These are phyloP conservation scores for Mohoua ochrocephala DNA, from an alignment of 2,113 vertebrate species.

Conservation along the genomic window DNA sequence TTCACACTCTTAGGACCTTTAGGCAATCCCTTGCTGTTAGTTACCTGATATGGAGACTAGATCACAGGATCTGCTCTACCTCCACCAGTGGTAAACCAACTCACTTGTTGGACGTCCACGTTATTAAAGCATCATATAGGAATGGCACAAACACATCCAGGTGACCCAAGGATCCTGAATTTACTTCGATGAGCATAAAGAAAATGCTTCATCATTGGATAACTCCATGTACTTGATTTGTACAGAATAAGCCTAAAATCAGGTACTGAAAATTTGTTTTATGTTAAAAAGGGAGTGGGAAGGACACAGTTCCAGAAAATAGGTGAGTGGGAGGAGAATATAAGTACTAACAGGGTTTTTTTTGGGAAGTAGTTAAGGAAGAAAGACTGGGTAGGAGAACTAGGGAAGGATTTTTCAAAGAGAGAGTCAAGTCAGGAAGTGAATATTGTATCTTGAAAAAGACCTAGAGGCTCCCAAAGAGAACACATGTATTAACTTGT, in stretches of 20 bases:
- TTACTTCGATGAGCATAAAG: not conserved
- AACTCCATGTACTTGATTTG: not conserved
- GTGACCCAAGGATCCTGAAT: not conserved
- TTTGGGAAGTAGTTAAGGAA: not conserved
- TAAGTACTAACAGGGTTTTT: not conserved
- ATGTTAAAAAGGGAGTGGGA: not conserved
- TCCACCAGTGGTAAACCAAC: not conserved
- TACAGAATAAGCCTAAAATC: not conserved
- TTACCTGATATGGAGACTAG: not conserved
- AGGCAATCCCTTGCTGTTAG: not conserved
- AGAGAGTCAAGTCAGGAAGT: not conserved
- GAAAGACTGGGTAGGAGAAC: not conserved
- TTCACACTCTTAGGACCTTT: not conserved
- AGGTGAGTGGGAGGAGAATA: not conserved
- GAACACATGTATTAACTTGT: not conserved
- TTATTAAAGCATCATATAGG: not conserved
- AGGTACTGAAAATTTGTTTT: not conserved
- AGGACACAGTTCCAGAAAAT: not conserved
- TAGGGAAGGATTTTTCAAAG: not conserved
- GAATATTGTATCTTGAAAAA: not conserved
- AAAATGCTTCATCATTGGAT: not conserved
- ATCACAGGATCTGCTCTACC: not conserved
- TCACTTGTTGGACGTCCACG: accelerated
- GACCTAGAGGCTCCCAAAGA: not conserved
- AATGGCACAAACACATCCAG: not conserved